A percentile compares a stretch with the other conserved stretches of the same genome.
Evolutionary conservation across 2,888 invertebrate species (phyloP).

Genomic region (Coenonympha glycerion): DNA sequence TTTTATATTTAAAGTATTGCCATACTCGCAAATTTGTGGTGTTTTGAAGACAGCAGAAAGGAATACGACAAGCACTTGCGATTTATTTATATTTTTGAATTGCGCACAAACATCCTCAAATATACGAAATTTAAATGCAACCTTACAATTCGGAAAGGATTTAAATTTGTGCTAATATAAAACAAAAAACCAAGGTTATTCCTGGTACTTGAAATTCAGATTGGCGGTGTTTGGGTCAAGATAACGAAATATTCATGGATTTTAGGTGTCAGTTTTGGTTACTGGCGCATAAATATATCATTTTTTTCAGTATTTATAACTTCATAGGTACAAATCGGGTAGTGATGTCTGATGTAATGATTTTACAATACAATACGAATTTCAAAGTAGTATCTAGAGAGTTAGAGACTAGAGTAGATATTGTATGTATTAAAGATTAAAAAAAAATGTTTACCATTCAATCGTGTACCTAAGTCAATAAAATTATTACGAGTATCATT

Average conservation of each 20-base stretch:
- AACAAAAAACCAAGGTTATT: conserved; percentile 32
- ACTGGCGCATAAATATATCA: conserved; percentile 3
- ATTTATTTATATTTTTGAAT: not conserved
- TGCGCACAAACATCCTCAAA: conserved; percentile 4
- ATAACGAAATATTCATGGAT: conserved; percentile 21
- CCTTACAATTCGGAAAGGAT: conserved; percentile 26
- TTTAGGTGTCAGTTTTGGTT: conserved; percentile 1
- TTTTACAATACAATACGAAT: not conserved
- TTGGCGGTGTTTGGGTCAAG: conserved; percentile 30
- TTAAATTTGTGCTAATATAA: conserved; percentile 31
- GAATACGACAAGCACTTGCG: not conserved
- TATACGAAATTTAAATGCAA: conserved; percentile 23
- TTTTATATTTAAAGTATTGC: too few relatives aligned
- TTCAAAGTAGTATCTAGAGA: not conserved
- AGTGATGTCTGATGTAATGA: not conserved
- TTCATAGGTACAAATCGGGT: too few relatives aligned
- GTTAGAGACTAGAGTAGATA: too few relatives aligned
- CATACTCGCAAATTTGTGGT: too few relatives aligned
- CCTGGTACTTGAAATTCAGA: conserved; percentile 34
- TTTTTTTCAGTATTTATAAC: not conserved
- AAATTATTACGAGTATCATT: too few relatives aligned
- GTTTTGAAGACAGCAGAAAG: too few relatives aligned
- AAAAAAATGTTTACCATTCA: too few relatives aligned
- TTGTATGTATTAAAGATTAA: too few relatives aligned
- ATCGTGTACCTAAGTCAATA: too few relatives aligned